Evolutionary conservation across 1,140 invertebrate genomes (phyloP).

Genomic region (Brachionus asplanchnoidis): DNA sequence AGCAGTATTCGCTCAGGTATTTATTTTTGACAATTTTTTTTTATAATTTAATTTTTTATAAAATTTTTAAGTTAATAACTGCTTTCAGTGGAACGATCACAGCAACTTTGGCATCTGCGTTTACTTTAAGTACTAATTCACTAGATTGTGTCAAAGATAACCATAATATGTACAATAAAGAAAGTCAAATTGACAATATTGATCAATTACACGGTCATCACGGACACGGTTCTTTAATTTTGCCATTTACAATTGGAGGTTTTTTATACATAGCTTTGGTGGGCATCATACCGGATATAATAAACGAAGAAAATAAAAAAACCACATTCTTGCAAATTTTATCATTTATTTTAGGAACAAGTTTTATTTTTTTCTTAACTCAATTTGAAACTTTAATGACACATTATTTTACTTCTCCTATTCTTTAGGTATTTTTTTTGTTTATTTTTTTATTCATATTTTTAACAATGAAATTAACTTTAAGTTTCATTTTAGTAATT

Average conservation of each 20-base stretch:
- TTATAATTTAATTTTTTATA: neutral
- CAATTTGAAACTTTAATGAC: slow-evolving; percentile 34
- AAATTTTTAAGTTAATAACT: neutral
- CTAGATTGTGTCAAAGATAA: neutral
- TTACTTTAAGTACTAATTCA: neutral
- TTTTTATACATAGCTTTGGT: slow-evolving; percentile 71
- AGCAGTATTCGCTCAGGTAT: slow-evolving; percentile 68
- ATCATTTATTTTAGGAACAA: neutral
- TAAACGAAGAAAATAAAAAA: slow-evolving; percentile 67
- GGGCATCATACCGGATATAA: slow-evolving; percentile 81
- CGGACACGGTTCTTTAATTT: slow-evolving; percentile 71
- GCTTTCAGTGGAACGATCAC: slow-evolving; percentile 12
- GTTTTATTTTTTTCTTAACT: slow-evolving; percentile 27
- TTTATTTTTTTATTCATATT: no score
- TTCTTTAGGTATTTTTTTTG: no score
- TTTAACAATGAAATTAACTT: no score
- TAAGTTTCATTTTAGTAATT: no score
- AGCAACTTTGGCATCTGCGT: neutral
- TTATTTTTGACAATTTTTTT: neutral
- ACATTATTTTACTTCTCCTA: neutral
- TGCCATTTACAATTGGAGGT: slow-evolving; percentile 40
- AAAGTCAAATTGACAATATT: neutral
- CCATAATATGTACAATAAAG: neutral
- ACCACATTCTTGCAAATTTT: neutral
- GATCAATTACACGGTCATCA: slow-evolving; percentile 18